These are phyloP conservation scores for Aurelia aurita complex sp. Pacific DNA, from an alignment of 30 jellyfish, hydroid and myxozoan species.

Conservation along the genomic window DNA sequence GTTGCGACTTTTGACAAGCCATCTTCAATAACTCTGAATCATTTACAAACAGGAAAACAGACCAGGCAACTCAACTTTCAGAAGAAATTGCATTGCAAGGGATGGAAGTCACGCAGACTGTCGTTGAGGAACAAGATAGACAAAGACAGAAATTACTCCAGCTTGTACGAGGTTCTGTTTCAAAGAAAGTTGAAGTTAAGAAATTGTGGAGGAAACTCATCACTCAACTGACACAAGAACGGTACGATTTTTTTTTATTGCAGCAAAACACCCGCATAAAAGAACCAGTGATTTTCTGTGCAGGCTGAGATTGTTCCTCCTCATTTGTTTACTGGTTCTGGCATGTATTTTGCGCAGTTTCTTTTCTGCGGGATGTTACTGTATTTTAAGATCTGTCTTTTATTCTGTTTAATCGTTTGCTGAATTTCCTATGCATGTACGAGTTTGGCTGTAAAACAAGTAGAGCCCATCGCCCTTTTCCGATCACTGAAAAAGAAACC, in stretches of 20 bases:
- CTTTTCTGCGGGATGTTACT: no score
- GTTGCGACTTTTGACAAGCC: not conserved
- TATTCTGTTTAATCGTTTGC: no score
- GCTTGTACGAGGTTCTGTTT: constrained; percentile 77
- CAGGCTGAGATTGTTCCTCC: no score
- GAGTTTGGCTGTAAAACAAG: no score
- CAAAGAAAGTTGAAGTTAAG: constrained; percentile 85
- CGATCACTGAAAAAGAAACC: no score
- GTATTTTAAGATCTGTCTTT: no score
- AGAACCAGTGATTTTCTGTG: no score
- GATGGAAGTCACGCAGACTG: constrained; percentile 78
- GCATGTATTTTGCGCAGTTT: no score
- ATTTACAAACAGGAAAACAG: constrained; percentile 35
- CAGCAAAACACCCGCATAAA: no score
- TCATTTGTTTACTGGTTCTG: no score
- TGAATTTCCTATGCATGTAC: no score
- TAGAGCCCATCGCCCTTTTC: no score
- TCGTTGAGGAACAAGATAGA: constrained; percentile 93
- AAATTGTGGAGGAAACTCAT: constrained; percentile 85
- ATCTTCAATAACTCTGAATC: not conserved
- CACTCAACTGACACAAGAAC: constrained; percentile 85
- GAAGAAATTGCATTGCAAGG: constrained; percentile 76
- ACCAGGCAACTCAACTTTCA: constrained; percentile 42
- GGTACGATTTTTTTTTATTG: constrained; percentile 37
- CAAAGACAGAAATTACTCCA: constrained; percentile 87